phyloP scores from a whole-genome alignment of 1,140 invertebrate species.

The Pseudomyrmex cubaensis region DNA sequence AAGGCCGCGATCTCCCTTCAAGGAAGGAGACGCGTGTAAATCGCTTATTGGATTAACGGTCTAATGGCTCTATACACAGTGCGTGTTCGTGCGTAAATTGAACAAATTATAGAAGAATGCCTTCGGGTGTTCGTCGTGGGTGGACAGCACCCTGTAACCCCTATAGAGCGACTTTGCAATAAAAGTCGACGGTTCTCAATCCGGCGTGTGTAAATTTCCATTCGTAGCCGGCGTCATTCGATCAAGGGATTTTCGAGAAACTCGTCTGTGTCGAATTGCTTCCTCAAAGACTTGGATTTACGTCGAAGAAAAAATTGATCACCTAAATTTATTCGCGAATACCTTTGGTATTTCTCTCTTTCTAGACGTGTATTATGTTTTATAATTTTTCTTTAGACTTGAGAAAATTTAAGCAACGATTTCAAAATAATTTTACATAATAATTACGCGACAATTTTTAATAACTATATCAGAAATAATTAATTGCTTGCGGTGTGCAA shows the following conservation, averaged over 20 bases:
- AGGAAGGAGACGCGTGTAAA: constrained; percentile 59
- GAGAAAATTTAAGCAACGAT: too few species aligned
- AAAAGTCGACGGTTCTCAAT: constrained; percentile 65
- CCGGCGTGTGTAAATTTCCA: neutral
- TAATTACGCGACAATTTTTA: too few species aligned
- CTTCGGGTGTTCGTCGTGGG: constrained; percentile 69
- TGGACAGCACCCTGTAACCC: constrained; percentile 70
- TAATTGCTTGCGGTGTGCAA: neutral
- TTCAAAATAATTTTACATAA: too few species aligned
- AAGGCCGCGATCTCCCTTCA: constrained; percentile 9
- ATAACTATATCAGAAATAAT: neutral
- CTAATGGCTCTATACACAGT: constrained; percentile 78
- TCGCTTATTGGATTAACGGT: constrained; percentile 81
- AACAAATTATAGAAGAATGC: constrained; percentile 84
- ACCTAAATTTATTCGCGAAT: too few species aligned
- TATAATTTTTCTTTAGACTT: neutral
- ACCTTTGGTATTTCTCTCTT: too few species aligned
- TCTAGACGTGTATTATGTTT: too few species aligned
- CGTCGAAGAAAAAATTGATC: neutral
- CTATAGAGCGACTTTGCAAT: constrained; percentile 61
- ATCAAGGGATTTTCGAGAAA: too few species aligned
- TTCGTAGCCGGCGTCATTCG: neutral
- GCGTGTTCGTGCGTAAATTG: constrained; percentile 83
- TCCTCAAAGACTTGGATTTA: neutral
- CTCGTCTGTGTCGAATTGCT: neutral